A percentile compares a stretch with the other conserved stretches of the same genome.
Evolutionary conservation across 2,888 invertebrate species (phyloP).

Genomic region (Limnephilus lunatus): DNA sequence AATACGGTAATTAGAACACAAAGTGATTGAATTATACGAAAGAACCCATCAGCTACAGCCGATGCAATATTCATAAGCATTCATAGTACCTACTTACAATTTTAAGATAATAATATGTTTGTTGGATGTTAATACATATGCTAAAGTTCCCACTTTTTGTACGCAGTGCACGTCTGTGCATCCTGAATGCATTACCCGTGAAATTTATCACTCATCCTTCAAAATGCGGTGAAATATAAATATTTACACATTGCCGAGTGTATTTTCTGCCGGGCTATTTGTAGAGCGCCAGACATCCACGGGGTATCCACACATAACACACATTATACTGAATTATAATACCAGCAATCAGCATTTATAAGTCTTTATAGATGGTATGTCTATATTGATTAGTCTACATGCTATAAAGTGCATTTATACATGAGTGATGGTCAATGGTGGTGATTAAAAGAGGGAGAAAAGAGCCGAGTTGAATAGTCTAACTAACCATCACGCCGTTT

Average conservation of each 20-base stretch:
- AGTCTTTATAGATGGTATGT: no score
- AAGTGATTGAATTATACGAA: not conserved
- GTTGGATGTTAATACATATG: not conserved
- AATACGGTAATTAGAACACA: not conserved
- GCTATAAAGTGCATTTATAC: not conserved
- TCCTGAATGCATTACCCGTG: conserved; percentile 8
- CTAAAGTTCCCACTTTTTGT: not conserved
- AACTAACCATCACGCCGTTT: no score
- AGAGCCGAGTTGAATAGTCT: no score
- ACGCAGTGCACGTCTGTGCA: not conserved
- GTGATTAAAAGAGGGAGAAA: no score
- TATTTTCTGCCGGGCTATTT: not conserved
- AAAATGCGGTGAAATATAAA: not conserved
- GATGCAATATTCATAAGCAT: not conserved
- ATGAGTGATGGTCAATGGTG: not conserved
- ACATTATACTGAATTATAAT: not conserved
- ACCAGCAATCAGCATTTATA: not conserved
- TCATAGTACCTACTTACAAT: not conserved
- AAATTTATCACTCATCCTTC: not conserved
- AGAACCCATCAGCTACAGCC: not conserved
- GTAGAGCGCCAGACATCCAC: not conserved
- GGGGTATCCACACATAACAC: not conserved
- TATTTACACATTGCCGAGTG: not conserved
- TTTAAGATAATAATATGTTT: not conserved
- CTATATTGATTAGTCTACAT: not conserved